A percentile compares a stretch with the other conserved stretches of the same genome.
Evolutionary conservation across 2,797 vertebrate species (phyloP).

Genomic region (Poecilia wingei): DNA sequence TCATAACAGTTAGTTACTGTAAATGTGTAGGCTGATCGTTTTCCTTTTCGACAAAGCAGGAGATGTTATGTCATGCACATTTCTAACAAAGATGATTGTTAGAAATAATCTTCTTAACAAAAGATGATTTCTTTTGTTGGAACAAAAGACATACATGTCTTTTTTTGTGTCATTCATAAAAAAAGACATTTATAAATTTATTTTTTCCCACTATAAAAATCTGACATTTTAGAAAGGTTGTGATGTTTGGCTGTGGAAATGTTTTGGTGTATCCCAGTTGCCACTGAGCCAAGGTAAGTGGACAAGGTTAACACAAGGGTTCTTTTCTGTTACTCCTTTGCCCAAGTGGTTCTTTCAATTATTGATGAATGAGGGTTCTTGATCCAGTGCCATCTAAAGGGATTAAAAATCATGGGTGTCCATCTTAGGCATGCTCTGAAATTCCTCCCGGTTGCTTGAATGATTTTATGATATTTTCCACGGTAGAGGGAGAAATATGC

Average conservation of each 20-base stretch:
- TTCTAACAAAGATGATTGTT: constrained; percentile 23
- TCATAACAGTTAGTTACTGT: not conserved
- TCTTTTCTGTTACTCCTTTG: not conserved
- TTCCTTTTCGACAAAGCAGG: constrained; percentile 15
- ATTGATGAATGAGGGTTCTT: not conserved
- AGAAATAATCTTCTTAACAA: too few relatives aligned
- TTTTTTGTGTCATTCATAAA: too few relatives aligned
- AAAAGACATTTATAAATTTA: not conserved
- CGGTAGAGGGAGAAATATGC: not conserved
- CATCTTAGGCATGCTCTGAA: not conserved
- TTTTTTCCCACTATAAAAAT: too few relatives aligned
- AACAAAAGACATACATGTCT: too few relatives aligned
- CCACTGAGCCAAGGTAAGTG: not conserved
- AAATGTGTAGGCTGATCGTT: not conserved
- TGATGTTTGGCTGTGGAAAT: not conserved
- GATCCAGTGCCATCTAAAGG: not conserved
- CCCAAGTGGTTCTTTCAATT: not conserved
- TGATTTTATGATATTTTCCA: not conserved
- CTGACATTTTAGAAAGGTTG: not conserved
- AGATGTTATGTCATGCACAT: too few relatives aligned
- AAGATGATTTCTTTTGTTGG: too few relatives aligned
- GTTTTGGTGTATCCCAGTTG: not conserved
- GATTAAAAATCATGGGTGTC: not conserved
- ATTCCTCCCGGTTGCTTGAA: not conserved
- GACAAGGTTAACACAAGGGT: not conserved